phyloP scores from a whole-genome alignment of 2,888 invertebrate species.

The Drosophila meridiana region DNA sequence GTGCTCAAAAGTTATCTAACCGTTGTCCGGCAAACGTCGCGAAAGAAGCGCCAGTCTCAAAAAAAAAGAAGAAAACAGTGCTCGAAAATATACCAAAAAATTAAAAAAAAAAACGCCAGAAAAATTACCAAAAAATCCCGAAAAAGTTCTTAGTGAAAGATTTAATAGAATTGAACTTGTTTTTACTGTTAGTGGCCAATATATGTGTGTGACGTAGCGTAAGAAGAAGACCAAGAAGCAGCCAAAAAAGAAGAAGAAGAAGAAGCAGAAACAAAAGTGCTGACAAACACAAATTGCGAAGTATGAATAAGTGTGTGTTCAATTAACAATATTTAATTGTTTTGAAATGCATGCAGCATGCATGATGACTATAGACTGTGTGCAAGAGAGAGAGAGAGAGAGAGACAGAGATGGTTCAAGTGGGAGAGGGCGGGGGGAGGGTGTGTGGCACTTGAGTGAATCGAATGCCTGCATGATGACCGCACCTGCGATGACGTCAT shows the following conservation, averaged over 20 bases:
- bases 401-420: neutral
- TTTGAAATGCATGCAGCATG: conserved; percentile 24
- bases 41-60: neutral
- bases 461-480: conserved; percentile 55
- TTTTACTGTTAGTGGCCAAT: neutral
- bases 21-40: conserved; percentile 64
- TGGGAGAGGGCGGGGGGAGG: neutral
- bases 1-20: conserved; percentile 74
- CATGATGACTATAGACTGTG: neutral
- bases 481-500: conserved; percentile 62
- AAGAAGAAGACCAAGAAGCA: neutral
- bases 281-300: conserved; percentile 2
- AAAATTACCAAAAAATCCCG: neutral
- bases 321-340: conserved; percentile 17
- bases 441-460: conserved; percentile 36
- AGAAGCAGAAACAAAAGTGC: neutral
- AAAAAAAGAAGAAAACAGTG: neutral
- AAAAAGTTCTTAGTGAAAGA: neutral
- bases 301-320: conserved; percentile 24
- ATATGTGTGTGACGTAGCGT: neutral
- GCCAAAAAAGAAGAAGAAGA: neutral
- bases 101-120: neutral
- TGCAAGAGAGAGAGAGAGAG: neutral
- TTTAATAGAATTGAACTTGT: neutral
- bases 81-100: conserved; percentile 4